Conservation (phyloP, 2,113 vertebrate species). For the Cololabis saira region DNA sequence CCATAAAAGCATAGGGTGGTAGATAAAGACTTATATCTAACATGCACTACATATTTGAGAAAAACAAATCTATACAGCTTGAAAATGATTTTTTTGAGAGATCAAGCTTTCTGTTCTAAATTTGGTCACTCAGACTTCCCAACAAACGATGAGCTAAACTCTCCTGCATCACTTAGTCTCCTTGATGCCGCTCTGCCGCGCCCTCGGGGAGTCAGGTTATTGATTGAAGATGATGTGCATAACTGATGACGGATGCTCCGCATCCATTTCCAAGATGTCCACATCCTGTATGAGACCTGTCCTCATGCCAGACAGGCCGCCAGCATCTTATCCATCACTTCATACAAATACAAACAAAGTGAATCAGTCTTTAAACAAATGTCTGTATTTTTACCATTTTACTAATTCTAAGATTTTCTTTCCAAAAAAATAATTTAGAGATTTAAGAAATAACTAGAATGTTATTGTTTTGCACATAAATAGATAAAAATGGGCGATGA, state of each 20-base stretch:
- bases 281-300: constrained; percentile 9
- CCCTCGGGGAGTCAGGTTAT: constrained; percentile 44
- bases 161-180: constrained; percentile 32
- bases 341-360: constrained; percentile 1
- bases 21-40: too few relatives aligned
- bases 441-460: too few relatives aligned
- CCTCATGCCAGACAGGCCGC: neutral
- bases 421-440: neutral
- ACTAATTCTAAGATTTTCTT: too few relatives aligned
- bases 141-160: neutral
- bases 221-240: constrained; percentile 47
- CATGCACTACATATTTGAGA: neutral
- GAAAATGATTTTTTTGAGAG: neutral
- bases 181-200: constrained; percentile 16
- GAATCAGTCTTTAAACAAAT: neutral
- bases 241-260: constrained; percentile 50
- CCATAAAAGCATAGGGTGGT: neutral
- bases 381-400: too few relatives aligned
- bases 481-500: too few relatives aligned
- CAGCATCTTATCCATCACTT: neutral
- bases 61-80: neutral
- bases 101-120: neutral
- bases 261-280: constrained; percentile 14
- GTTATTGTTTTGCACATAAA: too few relatives aligned
- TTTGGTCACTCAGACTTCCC: neutral